Conservation (phyloP, 2,797 vertebrate genomes). For the Crocidura indochinensis region DNA sequence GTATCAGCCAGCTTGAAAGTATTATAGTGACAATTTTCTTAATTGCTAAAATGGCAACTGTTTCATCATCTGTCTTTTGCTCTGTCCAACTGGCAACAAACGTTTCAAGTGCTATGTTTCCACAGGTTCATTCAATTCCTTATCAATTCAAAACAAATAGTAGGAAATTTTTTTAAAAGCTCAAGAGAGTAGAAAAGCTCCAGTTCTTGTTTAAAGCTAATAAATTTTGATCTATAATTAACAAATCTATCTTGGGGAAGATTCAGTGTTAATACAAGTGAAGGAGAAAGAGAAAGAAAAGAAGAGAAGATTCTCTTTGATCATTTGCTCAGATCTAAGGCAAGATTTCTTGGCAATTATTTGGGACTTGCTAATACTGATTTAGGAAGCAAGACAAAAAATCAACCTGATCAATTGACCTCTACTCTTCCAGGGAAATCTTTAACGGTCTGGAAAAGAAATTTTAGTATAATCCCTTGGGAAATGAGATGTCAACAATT, state of each 20-base stretch:
- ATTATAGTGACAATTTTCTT: neutral
- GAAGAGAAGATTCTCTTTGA: slow-evolving; percentile 32
- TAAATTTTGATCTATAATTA: slow-evolving; percentile 14
- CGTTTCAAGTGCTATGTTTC: slow-evolving; percentile 61
- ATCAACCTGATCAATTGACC: slow-evolving; percentile 23
- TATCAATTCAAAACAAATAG: slow-evolving; percentile 40
- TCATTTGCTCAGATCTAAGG: slow-evolving; percentile 36
- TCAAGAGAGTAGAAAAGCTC: slow-evolving; percentile 3
- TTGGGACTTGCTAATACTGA: neutral
- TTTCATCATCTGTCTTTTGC: too few species aligned
- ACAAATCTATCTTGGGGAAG: neutral
- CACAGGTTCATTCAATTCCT: slow-evolving; percentile 20
- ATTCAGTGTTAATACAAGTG: neutral
- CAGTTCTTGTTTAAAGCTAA: slow-evolving; percentile 49
- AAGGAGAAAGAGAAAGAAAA: neutral
- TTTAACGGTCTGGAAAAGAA: slow-evolving; percentile 56
- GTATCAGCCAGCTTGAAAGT: slow-evolving; percentile 1
- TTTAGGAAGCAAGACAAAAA: slow-evolving; percentile 57
- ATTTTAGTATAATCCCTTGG: slow-evolving; percentile 31
- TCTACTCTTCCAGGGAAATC: slow-evolving; percentile 65
- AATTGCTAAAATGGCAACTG: too few species aligned
- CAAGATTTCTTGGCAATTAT: slow-evolving; percentile 52
- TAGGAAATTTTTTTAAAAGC: neutral
- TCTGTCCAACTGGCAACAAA: neutral
- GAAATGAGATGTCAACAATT: slow-evolving; percentile 60